phyloP scores from a whole-genome alignment of 2,888 invertebrate genomes.

The Limenitis camilla region DNA sequence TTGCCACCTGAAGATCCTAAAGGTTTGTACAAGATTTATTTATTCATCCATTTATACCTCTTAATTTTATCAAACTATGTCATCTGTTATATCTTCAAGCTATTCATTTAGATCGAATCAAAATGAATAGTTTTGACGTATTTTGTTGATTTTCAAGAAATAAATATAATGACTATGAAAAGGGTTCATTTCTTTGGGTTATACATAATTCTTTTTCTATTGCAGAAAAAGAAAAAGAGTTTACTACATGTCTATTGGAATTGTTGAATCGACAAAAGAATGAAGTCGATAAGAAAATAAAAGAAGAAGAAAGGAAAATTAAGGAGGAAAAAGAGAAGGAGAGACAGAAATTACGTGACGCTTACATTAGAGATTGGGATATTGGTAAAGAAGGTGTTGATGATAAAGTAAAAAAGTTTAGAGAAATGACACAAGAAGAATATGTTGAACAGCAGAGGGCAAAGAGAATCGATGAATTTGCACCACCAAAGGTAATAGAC shows the following conservation, averaged over 20 bases:
- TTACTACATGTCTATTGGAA: conserved; percentile 54
- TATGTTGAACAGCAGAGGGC: conserved; percentile 84
- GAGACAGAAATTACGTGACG: conserved; percentile 66
- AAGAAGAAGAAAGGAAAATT: conserved; percentile 50
- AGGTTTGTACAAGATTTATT: conserved; percentile 36
- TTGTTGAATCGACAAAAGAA: conserved; percentile 66
- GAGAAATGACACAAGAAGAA: conserved; percentile 82
- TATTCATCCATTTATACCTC: neutral
- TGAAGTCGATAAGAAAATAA: conserved; percentile 61
- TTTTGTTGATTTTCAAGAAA: no score
- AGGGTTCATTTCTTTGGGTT: no score
- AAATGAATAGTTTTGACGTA: no score
- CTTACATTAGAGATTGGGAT: conserved; percentile 82
- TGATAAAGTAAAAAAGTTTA: conserved; percentile 57
- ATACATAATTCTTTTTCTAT: conserved; percentile 17
- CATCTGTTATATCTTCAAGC: no score
- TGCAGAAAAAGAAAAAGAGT: conserved; percentile 59
- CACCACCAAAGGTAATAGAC: conserved; percentile 71
- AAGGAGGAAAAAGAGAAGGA: conserved; percentile 59
- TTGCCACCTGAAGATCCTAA: conserved; percentile 78
- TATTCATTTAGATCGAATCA: no score
- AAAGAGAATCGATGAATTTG: conserved; percentile 85
- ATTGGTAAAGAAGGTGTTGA: conserved; percentile 78
- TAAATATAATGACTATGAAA: no score
- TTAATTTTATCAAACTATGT: neutral